Evolutionary conservation across 2,888 invertebrate genomes (phyloP), one percentile per base, ranked within the genome.

Genomic region (Patella depressa): DNA sequence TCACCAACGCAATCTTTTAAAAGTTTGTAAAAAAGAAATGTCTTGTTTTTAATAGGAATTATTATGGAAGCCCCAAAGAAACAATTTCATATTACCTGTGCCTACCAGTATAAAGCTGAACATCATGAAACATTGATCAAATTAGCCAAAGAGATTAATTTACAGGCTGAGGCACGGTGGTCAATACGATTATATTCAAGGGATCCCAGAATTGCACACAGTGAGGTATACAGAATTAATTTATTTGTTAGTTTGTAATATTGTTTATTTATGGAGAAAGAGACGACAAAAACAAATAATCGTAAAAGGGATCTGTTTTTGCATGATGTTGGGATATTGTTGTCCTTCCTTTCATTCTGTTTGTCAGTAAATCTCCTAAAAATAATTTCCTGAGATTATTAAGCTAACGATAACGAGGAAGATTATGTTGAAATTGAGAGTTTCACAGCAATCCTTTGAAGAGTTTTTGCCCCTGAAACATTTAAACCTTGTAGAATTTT

Each of bases 141-240:
- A 19, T 93, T 97, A 84, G 96, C 96, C 53, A 95, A 95, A 86
- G 94, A 94, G 75, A 93, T 97, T 83, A 94, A 95, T 86, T 93
- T 95, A 0, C 93, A 93, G 74, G 93, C 94, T 71, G 93, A 94
- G 69, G 94, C 94, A 45, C 94, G 93, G 86, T 97, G 97, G 97
- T 96, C 97, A 91, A 92, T 97, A 71, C 93, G 96, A 77, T 93
- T 97, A 7, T 97, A 97, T 91, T 97, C 97, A 0, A 93, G 96
- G 81, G 97, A 97, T 91, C 80, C 86, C 4, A 81, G 84, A 53
- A 78, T 83, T n/a, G 86, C 86, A 17, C 86, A 86, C 69, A 79
- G 85, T 76, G 89, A 90, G 88, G 90, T 90, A 76, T 76, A 75
- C 71, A 69, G 7, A 3, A 7, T 5, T 24, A 4, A 72, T 5